Evolutionary conservation across 2,113 vertebrate species (phyloP), one percentile per base, ranked within the genome.

Genomic region (Sprattus sprattus): DNA sequence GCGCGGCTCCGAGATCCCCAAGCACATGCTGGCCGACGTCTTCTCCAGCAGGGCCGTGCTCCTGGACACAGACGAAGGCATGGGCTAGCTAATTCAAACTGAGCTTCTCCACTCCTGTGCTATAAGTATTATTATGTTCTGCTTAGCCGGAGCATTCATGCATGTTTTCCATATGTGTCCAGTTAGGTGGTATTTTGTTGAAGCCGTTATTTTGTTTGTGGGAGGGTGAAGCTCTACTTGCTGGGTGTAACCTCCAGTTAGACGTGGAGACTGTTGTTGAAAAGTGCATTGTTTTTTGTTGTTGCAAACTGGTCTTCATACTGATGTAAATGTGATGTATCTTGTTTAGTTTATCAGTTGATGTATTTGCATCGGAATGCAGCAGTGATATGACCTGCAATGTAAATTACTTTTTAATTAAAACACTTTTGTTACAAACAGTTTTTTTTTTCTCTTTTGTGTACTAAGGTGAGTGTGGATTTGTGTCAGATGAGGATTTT

Each of bases 21-120:
- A 97, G 88, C 97, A 99, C 90, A 99, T 99, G 98, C 84, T 99
- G 91, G 98, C 97, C 1, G 98, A 98, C 83, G 96, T 99, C 81
- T 98, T 99, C 92, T 95, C 96, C 82, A 96, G 94, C 82, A 96
- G 97, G 92, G 93, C 95, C 0, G 91, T 97, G 20, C 90, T 97
- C 87, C 95, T 97, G n/a, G 97, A 99, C 89, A 93, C 95, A 1
- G 97, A 99, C 54, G 97, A 99, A n/a, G 94, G 96, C 0, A 94
- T 97, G 83, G 94, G 95, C 52, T 98, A 95, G 85, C 28, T 11
- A 8, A 67, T n/a, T 2, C 25, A 0, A 8, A 25, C 18, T 22
- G 54, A 6, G 54, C 6, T 60, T 22, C 54, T 20, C 18, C 6
- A 22, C 54, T 60, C 54, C 13, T 13, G 18, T 60, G 71, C 32